Evolutionary conservation across 2,113 vertebrate species (phyloP).

Genomic region (Dipodomys ordii): DNA sequence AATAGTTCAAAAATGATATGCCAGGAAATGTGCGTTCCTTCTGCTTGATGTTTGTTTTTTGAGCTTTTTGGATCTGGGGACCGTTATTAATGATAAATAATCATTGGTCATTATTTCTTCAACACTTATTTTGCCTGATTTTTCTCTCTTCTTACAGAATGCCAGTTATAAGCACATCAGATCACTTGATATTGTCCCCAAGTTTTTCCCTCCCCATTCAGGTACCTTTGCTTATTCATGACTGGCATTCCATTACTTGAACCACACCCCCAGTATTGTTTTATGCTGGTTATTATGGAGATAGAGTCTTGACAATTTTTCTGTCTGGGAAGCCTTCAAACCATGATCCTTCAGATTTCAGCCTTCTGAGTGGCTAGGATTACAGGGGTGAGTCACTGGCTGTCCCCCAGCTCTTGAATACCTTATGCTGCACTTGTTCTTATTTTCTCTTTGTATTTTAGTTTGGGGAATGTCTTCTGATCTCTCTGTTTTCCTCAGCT

Average conservation of each 20-base stretch:
- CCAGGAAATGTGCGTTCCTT: not conserved
- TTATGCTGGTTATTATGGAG: no score
- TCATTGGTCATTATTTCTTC: not conserved
- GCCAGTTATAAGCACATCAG: not conserved
- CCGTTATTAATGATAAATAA: constrained; percentile 14
- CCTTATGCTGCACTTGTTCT: not conserved
- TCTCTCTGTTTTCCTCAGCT: not conserved
- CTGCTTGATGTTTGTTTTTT: not conserved
- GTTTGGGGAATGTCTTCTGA: constrained; percentile 1
- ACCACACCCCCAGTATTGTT: no score
- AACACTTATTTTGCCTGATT: constrained; percentile 14
- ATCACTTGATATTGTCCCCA: no score
- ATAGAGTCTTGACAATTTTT: no score
- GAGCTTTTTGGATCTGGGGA: not conserved
- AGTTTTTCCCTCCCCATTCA: no score
- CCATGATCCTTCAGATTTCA: no score
- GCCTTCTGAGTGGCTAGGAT: no score
- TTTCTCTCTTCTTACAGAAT: constrained; percentile 29
- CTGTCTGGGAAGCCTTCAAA: no score
- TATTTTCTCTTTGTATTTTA: constrained; percentile 13
- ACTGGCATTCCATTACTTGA: no score
- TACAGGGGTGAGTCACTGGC: no score
- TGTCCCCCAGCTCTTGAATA: not conserved
- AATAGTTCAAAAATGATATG: constrained; percentile 16
- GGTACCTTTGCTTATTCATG: no score